phyloP scores from a whole-genome alignment of 2,797 vertebrate species.

The Alauda arvensis region DNA sequence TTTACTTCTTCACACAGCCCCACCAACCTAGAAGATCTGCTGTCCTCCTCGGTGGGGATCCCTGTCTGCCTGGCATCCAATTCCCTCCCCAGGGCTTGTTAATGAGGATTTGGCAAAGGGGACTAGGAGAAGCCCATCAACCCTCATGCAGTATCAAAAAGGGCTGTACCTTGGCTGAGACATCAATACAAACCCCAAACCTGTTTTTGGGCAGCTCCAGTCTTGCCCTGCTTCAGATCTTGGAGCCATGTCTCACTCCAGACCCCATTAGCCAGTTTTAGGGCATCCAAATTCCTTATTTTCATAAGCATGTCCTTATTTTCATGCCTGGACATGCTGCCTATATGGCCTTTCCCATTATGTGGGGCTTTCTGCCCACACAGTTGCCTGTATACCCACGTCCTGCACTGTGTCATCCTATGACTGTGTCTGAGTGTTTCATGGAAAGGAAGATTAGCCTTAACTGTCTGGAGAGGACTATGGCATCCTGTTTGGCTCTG shows the following conservation, averaged over 20 bases:
- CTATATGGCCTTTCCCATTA: not conserved
- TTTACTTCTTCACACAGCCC: not conserved
- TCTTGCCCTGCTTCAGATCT: not conserved
- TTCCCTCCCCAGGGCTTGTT: not conserved
- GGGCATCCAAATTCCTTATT: not conserved
- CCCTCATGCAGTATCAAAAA: not conserved
- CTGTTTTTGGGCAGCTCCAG: not conserved
- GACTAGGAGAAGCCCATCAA: not conserved
- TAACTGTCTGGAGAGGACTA: not conserved
- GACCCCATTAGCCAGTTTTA: not conserved
- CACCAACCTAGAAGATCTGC: not conserved
- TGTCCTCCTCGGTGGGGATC: not conserved
- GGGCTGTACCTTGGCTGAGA: not conserved
- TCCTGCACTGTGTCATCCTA: not conserved
- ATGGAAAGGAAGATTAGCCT: not conserved
- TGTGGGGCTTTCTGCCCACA: not conserved
- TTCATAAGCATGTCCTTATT: not conserved
- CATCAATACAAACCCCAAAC: not conserved
- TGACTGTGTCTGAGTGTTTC: not conserved
- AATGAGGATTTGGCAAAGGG: not conserved
- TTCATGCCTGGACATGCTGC: not conserved
- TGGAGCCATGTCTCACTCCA: rapidly evolving
- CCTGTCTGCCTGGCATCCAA: rapidly evolving
- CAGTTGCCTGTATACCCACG: rapidly evolving
- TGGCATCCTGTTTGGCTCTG: not conserved